Conservation (phyloP, 2,113 vertebrate genomes). For the Poeciliopsis retropinna region DNA sequence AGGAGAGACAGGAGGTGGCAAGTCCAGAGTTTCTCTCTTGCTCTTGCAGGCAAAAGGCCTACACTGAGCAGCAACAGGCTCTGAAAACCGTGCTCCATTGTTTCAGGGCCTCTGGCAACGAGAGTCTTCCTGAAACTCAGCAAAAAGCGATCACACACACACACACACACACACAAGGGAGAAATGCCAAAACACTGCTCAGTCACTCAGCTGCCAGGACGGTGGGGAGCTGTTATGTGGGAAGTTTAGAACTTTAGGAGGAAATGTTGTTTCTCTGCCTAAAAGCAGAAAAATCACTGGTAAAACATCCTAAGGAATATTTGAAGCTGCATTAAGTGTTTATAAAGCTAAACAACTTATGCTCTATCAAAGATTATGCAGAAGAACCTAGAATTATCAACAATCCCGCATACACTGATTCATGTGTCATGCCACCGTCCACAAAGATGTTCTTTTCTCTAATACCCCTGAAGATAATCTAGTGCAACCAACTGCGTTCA, state of each 20-base stretch:
- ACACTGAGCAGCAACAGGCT: constrained; percentile 52
- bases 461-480: too few relatives aligned
- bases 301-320: constrained; percentile 11
- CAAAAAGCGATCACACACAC: constrained; percentile 59
- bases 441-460: neutral
- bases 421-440: neutral
- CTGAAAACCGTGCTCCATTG: constrained; percentile 66
- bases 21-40: constrained; percentile 69
- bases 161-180: constrained; percentile 8
- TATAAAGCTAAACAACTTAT: neutral
- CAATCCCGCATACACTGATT: neutral
- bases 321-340: neutral
- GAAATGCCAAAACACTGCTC: constrained; percentile 56
- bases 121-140: constrained; percentile 68
- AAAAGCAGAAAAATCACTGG: constrained; percentile 11
- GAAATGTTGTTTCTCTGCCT: constrained; percentile 50
- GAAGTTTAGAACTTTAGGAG: constrained; percentile 58
- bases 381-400: too few relatives aligned
- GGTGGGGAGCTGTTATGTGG: constrained; percentile 59
- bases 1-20: constrained; percentile 61
- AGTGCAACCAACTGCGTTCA: too few relatives aligned
- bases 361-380: neutral
- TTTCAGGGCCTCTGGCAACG: constrained; percentile 68
- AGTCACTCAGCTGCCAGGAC: constrained; percentile 57
- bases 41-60: constrained; percentile 55